Conservation (phyloP, 2,113 vertebrate species). For the Lepisosteus oculatus region DNA sequence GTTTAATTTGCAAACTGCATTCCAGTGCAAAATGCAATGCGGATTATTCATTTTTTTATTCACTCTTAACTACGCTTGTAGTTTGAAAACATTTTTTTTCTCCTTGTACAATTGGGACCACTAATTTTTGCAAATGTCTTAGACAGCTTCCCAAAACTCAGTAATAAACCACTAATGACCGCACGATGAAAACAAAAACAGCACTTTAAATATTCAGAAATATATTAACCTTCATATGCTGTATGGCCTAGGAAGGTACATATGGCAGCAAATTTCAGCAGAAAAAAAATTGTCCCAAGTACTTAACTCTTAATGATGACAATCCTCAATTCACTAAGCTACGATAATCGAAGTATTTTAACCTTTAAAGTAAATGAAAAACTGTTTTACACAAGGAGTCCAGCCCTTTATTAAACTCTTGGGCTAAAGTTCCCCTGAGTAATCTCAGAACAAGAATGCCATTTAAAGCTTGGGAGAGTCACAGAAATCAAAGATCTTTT, state of each 20-base stretch:
- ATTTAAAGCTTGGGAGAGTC: conserved; percentile 1
- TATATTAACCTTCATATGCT: background rate
- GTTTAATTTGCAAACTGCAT: background rate
- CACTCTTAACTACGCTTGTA: background rate
- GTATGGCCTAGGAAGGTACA: background rate
- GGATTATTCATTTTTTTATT: background rate
- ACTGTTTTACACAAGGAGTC: background rate
- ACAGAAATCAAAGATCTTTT: background rate
- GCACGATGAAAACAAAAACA: background rate
- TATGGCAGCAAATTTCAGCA: background rate
- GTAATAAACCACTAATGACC: background rate
- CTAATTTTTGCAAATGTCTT: background rate
- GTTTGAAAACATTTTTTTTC: background rate
- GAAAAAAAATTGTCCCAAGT: background rate
- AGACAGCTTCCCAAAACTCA: background rate
- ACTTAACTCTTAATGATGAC: conserved; percentile 9
- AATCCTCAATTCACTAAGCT: conserved; percentile 5
- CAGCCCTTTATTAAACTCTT: background rate
- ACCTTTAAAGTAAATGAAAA: conserved; percentile 12
- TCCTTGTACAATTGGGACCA: conserved; percentile 1
- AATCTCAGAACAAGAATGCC: background rate
- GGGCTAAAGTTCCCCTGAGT: background rate
- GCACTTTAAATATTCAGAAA: background rate
- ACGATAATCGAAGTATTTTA: conserved; percentile 2
- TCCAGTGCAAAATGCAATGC: background rate